Evolutionary conservation across 2,797 vertebrate species (phyloP).

Genomic region (Pagetopsis macropterus): DNA sequence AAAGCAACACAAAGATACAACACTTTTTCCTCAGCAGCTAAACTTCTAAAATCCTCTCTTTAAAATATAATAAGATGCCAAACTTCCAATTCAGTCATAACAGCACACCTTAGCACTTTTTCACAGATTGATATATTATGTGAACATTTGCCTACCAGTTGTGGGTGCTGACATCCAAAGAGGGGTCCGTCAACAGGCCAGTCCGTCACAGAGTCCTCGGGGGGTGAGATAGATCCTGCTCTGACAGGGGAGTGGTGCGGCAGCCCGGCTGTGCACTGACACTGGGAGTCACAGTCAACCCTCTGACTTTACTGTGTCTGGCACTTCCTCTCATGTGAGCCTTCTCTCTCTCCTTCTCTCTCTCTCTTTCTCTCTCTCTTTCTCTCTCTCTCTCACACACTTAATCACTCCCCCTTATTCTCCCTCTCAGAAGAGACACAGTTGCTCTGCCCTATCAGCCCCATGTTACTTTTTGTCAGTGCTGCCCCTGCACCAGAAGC

Average conservation of each 20-base stretch:
- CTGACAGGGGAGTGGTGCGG: conserved; percentile 73
- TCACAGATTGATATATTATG: not conserved
- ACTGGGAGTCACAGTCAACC: conserved; percentile 57
- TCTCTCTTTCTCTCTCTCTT: conserved; percentile 28
- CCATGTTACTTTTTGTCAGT: conserved; percentile 67
- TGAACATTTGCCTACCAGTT: conserved; percentile 58
- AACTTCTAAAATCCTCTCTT: not conserved
- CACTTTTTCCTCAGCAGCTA: conserved; percentile 23
- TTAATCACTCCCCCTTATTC: conserved; percentile 49
- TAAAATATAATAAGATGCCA: not conserved
- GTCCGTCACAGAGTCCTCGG: conserved; percentile 49
- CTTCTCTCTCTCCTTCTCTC: conserved; percentile 33
- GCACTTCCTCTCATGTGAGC: conserved; percentile 71
- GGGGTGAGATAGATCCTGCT: conserved; percentile 69
- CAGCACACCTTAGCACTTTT: not conserved
- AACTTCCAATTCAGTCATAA: conserved; percentile 1
- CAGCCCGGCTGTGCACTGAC: conserved; percentile 56
- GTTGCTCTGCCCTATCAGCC: conserved; percentile 69
- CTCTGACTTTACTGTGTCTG: conserved; percentile 62
- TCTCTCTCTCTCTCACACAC: conserved; percentile 22
- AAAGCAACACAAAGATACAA: conserved; percentile 20
- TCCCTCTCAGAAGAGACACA: conserved; percentile 58
- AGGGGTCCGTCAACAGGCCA: conserved; percentile 49
- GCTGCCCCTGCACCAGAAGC: conserved; percentile 58
- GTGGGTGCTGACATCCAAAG: conserved; percentile 60